These are phyloP conservation scores for Rhamnusium bicolor DNA, from an alignment of 2,888 invertebrate species.

Conservation along the genomic window DNA sequence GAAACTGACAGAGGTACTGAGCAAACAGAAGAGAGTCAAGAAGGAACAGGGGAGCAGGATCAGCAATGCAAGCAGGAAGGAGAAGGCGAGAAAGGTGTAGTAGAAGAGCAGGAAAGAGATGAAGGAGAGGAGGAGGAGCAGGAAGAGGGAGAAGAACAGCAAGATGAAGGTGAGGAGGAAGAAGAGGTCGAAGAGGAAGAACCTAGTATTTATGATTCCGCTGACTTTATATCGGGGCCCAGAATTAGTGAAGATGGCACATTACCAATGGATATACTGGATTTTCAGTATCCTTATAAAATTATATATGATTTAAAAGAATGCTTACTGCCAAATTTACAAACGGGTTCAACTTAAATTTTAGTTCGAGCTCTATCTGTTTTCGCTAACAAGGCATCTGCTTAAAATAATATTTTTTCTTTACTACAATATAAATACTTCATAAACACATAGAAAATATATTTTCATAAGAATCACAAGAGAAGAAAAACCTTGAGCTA, in stretches of 20 bases:
- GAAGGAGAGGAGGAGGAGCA: conserved; percentile 15
- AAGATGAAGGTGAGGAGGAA: conserved; percentile 32
- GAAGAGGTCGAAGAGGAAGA: conserved; percentile 40
- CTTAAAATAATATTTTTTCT: too few relatives aligned
- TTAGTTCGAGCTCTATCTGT: too few relatives aligned
- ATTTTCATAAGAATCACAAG: too few relatives aligned
- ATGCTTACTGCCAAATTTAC: too few relatives aligned
- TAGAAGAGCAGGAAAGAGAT: neutral
- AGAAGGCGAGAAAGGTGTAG: conserved; percentile 6
- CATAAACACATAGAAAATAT: too few relatives aligned
- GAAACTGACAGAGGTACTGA: neutral
- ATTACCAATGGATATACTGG: conserved; percentile 75
- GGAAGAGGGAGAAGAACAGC: conserved; percentile 6
- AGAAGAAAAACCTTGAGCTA: too few relatives aligned
- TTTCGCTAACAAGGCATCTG: too few relatives aligned
- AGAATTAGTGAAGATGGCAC: conserved; percentile 73
- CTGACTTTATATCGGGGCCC: conserved; percentile 76
- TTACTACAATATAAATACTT: too few relatives aligned
- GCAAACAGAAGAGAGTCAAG: neutral
- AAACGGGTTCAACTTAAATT: too few relatives aligned
- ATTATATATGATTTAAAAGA: neutral
- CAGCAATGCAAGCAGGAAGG: neutral
- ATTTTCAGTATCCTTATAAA: conserved; percentile 80
- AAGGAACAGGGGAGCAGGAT: neutral
- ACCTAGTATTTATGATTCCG: conserved; percentile 61